phyloP scores from a whole-genome alignment of 2,888 invertebrate genomes.

The Cantharis rufa region DNA sequence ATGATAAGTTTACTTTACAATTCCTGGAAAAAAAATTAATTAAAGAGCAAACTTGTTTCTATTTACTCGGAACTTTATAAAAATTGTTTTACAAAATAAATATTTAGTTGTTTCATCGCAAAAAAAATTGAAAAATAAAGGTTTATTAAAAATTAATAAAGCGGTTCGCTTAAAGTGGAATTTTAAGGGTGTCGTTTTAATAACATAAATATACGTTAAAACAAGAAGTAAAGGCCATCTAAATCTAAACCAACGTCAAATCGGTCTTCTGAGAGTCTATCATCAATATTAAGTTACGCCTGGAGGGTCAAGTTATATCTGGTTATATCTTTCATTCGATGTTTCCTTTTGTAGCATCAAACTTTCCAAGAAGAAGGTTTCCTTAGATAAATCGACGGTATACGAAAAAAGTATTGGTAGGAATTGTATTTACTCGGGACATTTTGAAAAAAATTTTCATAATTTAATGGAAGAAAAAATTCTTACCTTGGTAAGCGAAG shows the following conservation, averaged over 20 bases:
- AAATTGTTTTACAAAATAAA: background rate
- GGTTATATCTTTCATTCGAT: conserved; percentile 36
- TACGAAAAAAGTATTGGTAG: background rate
- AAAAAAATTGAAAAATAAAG: background rate
- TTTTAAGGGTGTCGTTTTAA: background rate
- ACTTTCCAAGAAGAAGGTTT: conserved; percentile 7
- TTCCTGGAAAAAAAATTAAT: background rate
- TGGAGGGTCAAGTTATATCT: conserved; percentile 46
- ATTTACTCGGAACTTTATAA: background rate
- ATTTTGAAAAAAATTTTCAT: background rate
- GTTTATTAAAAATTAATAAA: background rate
- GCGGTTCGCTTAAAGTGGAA: background rate
- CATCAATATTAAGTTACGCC: conserved; percentile 47
- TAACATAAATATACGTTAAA: background rate
- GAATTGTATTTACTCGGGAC: background rate
- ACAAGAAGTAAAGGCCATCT: background rate
- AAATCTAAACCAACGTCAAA: conserved; percentile 40
- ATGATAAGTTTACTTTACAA: background rate
- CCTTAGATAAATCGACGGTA: background rate
- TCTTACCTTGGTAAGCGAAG: background rate
- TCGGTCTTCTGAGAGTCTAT: conserved; percentile 46
- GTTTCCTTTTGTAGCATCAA: conserved; percentile 22
- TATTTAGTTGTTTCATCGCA: background rate
- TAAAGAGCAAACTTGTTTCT: background rate
- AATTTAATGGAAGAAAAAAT: background rate